Conservation (phyloP, 1,140 invertebrate species). For the Sinonovacula constricta region DNA sequence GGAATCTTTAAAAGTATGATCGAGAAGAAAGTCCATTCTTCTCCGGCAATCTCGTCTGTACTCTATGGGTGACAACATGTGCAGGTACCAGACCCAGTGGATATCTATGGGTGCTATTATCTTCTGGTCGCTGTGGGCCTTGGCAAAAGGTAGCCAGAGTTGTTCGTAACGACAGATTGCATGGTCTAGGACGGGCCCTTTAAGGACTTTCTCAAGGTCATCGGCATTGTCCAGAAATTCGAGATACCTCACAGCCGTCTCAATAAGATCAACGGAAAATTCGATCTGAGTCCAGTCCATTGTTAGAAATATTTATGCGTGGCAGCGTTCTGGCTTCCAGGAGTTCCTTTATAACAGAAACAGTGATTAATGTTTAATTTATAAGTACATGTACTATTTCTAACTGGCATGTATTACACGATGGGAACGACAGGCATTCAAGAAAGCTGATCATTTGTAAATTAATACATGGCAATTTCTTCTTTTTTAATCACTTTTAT, state of each 20-base stretch:
- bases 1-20: conserved; percentile 73
- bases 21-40: conserved; percentile 69
- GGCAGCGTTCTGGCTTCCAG: no score
- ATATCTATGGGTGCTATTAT: conserved; percentile 77
- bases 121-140: conserved; percentile 52
- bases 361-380: no score
- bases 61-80: conserved; percentile 74
- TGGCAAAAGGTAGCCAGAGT: conserved; percentile 76
- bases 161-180: conserved; percentile 77
- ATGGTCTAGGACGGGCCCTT: conserved; percentile 65
- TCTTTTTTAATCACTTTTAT: no score
- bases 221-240: conserved; percentile 28
- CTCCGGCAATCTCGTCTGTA: conserved; percentile 75
- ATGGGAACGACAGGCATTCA: no score
- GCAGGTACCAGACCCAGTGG: conserved; percentile 78
- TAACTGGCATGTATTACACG: no score
- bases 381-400: no score
- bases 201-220: conserved; percentile 34
- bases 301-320: no score
- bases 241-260: conserved; percentile 12
- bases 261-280: conserved; percentile 28
- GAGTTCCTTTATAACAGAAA: no score
- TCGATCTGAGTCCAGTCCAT: conserved; percentile 39
- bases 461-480: no score
- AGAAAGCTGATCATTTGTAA: no score